A percentile compares a stretch with the other conserved stretches of the same genome.
Conservation (phyloP, 2,113 vertebrate species). For the Martes martes region DNA sequence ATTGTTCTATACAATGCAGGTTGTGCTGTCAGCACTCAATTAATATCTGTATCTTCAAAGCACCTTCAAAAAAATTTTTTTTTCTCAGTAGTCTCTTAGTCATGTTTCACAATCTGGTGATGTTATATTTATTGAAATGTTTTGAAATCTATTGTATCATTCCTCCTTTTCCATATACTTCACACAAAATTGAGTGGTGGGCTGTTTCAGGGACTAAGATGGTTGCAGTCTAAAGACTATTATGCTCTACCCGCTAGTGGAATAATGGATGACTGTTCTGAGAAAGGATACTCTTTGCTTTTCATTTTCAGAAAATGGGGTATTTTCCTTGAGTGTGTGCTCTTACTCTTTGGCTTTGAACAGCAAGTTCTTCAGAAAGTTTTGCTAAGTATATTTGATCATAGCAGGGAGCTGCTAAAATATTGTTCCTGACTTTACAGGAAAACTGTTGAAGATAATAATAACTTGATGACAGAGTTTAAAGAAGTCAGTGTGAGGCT, state of each 20-base stretch:
- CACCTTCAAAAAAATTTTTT: not conserved
- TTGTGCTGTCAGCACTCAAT: not conserved
- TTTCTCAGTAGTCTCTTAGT: not conserved
- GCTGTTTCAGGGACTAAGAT: not conserved
- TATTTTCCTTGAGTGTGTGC: not conserved
- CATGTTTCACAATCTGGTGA: not conserved
- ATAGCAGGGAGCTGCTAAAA: not conserved
- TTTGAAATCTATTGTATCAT: not conserved
- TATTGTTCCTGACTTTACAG: not conserved
- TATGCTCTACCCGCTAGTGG: not conserved
- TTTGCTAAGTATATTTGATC: not conserved
- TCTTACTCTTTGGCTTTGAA: not conserved
- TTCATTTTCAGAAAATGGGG: not conserved
- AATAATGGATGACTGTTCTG: not conserved
- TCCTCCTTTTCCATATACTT: not conserved
- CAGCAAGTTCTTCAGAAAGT: not conserved
- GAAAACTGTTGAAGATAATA: not conserved
- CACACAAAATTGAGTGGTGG: not conserved
- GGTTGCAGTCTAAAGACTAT: not conserved
- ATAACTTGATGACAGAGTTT: not conserved
- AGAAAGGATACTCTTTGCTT: not conserved
- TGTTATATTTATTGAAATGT: not conserved
- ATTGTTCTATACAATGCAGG: not conserved
- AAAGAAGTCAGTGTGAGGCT: not conserved
- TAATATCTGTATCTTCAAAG: not conserved